Evolutionary conservation across 2,888 invertebrate species (phyloP).

Genomic region (Agrotis segetum): DNA sequence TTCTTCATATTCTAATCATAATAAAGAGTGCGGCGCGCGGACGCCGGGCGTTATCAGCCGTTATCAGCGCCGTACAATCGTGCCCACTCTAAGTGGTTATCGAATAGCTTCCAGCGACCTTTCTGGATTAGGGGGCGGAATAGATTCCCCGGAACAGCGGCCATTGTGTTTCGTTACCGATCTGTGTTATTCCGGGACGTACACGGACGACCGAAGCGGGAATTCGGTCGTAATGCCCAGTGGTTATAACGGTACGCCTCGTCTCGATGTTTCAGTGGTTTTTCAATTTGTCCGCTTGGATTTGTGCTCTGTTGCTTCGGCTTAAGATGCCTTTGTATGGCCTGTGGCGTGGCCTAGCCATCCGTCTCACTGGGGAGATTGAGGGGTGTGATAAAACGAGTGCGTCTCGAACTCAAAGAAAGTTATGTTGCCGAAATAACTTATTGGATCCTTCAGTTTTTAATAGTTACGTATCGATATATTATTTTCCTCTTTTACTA

Average conservation of each 20-base stretch:
- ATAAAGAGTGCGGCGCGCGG: conserved; percentile 57
- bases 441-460: conserved; percentile 11
- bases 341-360: conserved; percentile 38
- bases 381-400: conserved; percentile 36
- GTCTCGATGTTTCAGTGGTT: conserved; percentile 67
- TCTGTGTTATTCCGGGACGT: conserved; percentile 74
- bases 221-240: conserved; percentile 67
- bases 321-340: conserved; percentile 58
- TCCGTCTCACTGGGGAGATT: conserved; percentile 23
- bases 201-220: conserved; percentile 63
- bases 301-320: conserved; percentile 62
- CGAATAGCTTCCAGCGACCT: conserved; percentile 85
- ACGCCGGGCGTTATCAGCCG: conserved; percentile 76
- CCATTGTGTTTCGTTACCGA: conserved; percentile 83
- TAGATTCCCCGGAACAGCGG: conserved; percentile 78
- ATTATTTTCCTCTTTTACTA: background rate
- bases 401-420: conserved; percentile 20
- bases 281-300: conserved; percentile 73
- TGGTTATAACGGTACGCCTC: conserved; percentile 65
- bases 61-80: conserved; percentile 82
- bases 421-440: background rate
- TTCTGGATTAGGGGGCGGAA: conserved; percentile 85
- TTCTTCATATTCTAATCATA: conserved; percentile 66
- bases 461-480: background rate
- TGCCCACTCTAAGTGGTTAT: conserved; percentile 84